Conservation (phyloP, 2,888 invertebrate genomes). For the Villa cingulata region DNA sequence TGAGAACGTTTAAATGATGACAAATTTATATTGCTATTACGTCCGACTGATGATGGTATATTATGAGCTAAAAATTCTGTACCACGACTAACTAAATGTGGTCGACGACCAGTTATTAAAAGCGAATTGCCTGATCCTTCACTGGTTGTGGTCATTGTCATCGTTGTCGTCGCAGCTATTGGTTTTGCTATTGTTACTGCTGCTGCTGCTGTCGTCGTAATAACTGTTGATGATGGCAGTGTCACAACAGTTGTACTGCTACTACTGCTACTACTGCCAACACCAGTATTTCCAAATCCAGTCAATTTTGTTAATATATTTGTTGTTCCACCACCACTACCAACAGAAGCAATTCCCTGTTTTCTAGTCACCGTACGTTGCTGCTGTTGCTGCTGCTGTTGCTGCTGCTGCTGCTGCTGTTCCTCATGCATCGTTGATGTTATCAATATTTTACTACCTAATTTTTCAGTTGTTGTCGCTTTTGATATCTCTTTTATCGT, state of each 20-base stretch:
- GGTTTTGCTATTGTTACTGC: background rate
- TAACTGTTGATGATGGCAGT: background rate
- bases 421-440: slow-evolving; percentile 4
- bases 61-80: slow-evolving; percentile 16
- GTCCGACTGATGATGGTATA: slow-evolving; percentile 7
- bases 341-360: slow-evolving; percentile 2
- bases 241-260: background rate
- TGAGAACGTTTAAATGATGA: slow-evolving; percentile 8
- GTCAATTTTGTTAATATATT: background rate
- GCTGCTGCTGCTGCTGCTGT: too few species aligned
- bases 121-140: background rate
- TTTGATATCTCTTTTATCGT: background rate
- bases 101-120: slow-evolving; percentile 7
- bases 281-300: background rate
- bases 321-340: background rate
- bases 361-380: background rate
- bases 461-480: slow-evolving; percentile 2
- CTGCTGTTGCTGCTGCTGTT: too few species aligned
- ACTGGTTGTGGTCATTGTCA: background rate
- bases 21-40: slow-evolving; percentile 8
- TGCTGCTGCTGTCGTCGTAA: background rate
- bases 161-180: background rate
- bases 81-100: slow-evolving; percentile 15
- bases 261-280: background rate
- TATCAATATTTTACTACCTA: background rate